Evolutionary conservation across 2,797 vertebrate genomes (phyloP).

Genomic region (Esox lucius): DNA sequence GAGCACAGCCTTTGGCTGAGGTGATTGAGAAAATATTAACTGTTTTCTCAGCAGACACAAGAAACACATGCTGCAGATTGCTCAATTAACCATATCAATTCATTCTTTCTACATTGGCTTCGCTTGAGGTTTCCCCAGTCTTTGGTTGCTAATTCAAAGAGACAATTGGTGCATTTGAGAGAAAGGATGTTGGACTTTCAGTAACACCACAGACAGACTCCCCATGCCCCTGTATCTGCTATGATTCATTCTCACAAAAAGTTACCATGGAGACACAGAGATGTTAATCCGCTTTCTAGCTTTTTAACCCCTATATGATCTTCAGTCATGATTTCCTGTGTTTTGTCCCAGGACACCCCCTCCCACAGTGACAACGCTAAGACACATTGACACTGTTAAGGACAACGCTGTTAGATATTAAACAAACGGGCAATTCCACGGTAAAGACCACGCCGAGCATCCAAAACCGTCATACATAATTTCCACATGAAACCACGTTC

Average conservation of each 20-base stretch:
- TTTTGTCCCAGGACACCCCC: too few species aligned
- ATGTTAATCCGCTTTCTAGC: background rate
- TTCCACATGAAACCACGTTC: too few species aligned
- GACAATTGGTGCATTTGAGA: constrained; percentile 10
- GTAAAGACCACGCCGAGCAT: too few species aligned
- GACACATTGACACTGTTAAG: too few species aligned
- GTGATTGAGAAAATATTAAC: constrained; percentile 75
- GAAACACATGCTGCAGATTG: constrained; percentile 54
- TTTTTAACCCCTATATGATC: too few species aligned
- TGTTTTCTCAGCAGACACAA: constrained; percentile 67
- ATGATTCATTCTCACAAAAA: background rate
- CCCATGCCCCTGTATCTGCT: background rate
- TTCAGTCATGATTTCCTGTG: background rate
- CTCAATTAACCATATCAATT: constrained; percentile 72
- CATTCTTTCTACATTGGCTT: constrained; percentile 70
- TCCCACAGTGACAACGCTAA: too few species aligned
- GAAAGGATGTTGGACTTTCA: background rate
- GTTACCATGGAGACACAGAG: constrained; percentile 1
- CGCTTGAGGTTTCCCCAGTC: constrained; percentile 54
- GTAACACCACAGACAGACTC: too few species aligned
- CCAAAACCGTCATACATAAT: too few species aligned
- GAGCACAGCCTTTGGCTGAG: constrained; percentile 68
- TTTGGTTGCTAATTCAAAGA: constrained; percentile 29
- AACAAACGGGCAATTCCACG: too few species aligned
- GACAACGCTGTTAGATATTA: too few species aligned